Evolutionary conservation across 2,888 invertebrate species (phyloP).

Genomic region (Eupithecia subfuscata): DNA sequence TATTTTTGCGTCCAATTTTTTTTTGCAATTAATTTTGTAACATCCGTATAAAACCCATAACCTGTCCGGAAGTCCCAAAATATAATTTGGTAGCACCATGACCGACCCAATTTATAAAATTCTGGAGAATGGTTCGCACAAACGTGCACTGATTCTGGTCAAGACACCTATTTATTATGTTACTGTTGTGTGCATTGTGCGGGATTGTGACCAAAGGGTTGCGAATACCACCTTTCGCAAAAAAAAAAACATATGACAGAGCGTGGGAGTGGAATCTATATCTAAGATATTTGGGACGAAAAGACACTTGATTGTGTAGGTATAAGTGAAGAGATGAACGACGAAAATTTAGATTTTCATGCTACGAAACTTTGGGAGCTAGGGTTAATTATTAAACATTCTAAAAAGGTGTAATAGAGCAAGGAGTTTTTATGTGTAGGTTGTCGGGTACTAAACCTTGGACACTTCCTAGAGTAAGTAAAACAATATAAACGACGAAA

Average conservation of each 20-base stretch:
- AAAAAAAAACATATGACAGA: slow-evolving; percentile 74
- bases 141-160: slow-evolving; percentile 78
- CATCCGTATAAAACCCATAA: slow-evolving; percentile 15
- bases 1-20: not conserved
- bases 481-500: slow-evolving; percentile 5
- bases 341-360: not conserved
- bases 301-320: not conserved
- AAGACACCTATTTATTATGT: slow-evolving; percentile 77
- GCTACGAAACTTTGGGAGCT: not conserved
- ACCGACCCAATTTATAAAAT: slow-evolving; percentile 52
- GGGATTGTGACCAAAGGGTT: slow-evolving; percentile 72
- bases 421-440: not conserved
- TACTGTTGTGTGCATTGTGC: slow-evolving; percentile 59
- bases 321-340: not conserved
- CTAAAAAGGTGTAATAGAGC: not conserved
- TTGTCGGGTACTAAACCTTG: not conserved
- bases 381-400: not conserved
- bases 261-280: slow-evolving; percentile 64
- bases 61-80: slow-evolving; percentile 31
- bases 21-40: slow-evolving; percentile 5
- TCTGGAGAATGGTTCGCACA: slow-evolving; percentile 61
- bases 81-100: slow-evolving; percentile 30
- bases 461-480: not conserved
- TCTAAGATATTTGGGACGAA: not conserved
- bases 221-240: slow-evolving; percentile 64